A percentile compares a stretch with the other conserved stretches of the same genome.
Conservation (phyloP, 2,888 invertebrate species). For the Xanthia togata region DNA sequence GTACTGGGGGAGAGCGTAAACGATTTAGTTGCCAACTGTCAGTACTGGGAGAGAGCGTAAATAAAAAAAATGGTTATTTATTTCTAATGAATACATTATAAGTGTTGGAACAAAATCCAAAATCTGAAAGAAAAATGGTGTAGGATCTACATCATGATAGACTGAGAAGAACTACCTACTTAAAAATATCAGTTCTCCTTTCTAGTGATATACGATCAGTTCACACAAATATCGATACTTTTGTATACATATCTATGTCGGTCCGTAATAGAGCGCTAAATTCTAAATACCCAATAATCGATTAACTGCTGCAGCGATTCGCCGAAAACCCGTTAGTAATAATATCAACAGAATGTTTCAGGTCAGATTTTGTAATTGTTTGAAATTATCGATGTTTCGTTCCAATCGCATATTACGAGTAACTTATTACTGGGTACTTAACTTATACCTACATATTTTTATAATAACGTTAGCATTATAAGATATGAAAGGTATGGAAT, state of each 20-base stretch:
- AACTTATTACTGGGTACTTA: background rate
- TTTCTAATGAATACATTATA: background rate
- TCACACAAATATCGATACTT: background rate
- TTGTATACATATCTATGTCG: background rate
- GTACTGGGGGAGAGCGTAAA: background rate
- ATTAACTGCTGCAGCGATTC: constrained; percentile 42
- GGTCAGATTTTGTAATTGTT: constrained; percentile 37
- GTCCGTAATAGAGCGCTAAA: constrained; percentile 25
- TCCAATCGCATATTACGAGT: constrained; percentile 12
- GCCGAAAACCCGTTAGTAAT: constrained; percentile 34
- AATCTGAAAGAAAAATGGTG: background rate
- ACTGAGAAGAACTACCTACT: background rate
- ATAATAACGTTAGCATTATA: constrained; percentile 9
- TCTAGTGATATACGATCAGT: background rate
- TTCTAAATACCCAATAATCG: constrained; percentile 30
- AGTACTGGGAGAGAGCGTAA: background rate
- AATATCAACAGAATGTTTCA: constrained; percentile 40
- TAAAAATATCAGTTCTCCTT: background rate
- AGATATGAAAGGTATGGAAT: constrained; percentile 17
- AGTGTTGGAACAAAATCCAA: background rate
- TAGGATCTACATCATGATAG: background rate
- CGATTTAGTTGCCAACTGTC: background rate
- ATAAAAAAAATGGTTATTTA: background rate
- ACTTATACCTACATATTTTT: constrained; percentile 5
- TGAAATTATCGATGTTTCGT: constrained; percentile 30